phyloP scores from a whole-genome alignment of 2,888 invertebrate genomes.

The Scaptomyza caliginosa region DNA sequence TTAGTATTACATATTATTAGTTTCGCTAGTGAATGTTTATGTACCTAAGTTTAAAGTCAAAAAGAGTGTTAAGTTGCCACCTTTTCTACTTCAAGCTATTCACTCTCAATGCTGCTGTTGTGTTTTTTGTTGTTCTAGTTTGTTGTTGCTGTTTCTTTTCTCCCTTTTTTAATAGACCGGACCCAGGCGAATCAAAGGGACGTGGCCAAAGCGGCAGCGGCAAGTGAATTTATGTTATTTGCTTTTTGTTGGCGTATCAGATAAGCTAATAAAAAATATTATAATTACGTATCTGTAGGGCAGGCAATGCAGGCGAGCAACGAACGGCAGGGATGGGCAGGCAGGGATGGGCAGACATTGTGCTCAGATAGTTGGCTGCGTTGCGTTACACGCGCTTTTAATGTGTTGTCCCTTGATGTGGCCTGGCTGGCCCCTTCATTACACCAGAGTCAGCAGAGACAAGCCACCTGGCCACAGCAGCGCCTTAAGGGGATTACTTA shows the following conservation, averaged over 20 bases:
- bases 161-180: constrained; percentile 36
- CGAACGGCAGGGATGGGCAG: background rate
- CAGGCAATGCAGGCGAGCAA: constrained; percentile 44
- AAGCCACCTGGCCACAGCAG: constrained; percentile 38
- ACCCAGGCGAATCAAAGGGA: constrained; percentile 56
- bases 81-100: background rate
- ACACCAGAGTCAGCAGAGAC: constrained; percentile 1
- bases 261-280: constrained; percentile 84
- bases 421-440: constrained; percentile 8
- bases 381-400: constrained; percentile 52
- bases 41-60: no score
- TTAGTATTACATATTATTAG: no score
- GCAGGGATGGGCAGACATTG: constrained; percentile 20
- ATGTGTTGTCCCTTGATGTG: constrained; percentile 55
- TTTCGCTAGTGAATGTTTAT: no score
- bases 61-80: constrained; percentile 17
- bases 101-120: background rate
- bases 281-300: constrained; percentile 81
- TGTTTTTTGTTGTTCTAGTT: background rate
- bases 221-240: constrained; percentile 82
- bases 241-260: constrained; percentile 81
- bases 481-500: constrained; percentile 37
- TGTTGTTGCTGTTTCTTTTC: background rate
- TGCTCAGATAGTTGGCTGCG: constrained; percentile 35
- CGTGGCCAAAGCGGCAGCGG: constrained; percentile 26